A percentile compares a stretch with the other conserved stretches of the same genome.
Conservation (phyloP, 2,797 vertebrate species). For the Sebastiscus albofasciatus region DNA sequence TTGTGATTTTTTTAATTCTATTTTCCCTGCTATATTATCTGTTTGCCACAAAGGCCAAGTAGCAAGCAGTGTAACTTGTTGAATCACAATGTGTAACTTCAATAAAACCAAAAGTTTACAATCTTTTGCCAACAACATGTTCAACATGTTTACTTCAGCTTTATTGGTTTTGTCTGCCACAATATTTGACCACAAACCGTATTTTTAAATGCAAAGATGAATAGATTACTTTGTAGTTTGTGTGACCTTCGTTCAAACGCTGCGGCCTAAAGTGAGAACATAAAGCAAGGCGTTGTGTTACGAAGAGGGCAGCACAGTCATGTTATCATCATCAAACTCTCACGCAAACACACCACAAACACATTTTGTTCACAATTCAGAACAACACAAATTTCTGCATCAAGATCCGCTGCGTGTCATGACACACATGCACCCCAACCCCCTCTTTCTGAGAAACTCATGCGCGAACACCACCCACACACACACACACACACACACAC, state of each 20-base stretch:
- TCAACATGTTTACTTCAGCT: not conserved
- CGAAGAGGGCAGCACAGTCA: constrained; percentile 9
- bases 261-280: not conserved
- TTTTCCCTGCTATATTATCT: not conserved
- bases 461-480: not conserved
- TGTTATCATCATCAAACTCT: constrained; percentile 15
- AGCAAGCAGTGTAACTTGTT: not conserved
- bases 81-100: not conserved
- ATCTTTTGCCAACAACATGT: not conserved
- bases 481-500: not conserved
- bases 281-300: not conserved
- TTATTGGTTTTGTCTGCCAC: not conserved
- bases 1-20: not conserved
- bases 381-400: constrained; percentile 23
- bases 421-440: constrained; percentile 16
- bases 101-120: not conserved
- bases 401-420: constrained; percentile 31
- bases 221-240: not conserved
- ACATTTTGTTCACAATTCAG: constrained; percentile 29
- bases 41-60: not conserved
- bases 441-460: constrained; percentile 36
- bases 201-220: not conserved
- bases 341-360: constrained; percentile 5
- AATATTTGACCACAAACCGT: not conserved
- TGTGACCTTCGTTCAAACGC: not conserved